Conservation (phyloP, 2,888 invertebrate genomes). For the Stegophylla sp. region DNA sequence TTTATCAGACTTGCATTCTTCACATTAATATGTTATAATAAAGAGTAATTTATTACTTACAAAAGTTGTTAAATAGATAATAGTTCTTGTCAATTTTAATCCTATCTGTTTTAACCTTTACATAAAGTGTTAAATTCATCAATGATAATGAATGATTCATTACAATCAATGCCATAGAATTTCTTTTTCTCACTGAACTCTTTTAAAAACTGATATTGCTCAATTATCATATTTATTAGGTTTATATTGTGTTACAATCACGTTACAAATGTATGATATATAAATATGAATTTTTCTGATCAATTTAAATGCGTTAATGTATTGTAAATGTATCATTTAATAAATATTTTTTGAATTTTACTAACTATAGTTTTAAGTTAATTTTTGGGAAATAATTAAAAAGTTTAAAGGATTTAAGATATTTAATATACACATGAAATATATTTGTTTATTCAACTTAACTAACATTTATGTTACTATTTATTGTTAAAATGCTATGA, state of each 20-base stretch:
- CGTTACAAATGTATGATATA: conserved; percentile 38
- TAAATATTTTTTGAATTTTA: no score
- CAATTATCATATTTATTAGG: conserved; percentile 8
- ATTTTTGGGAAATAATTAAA: no score
- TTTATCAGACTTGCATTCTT: no score
- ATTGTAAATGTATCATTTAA: background rate
- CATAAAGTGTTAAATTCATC: conserved; percentile 8
- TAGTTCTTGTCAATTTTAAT: conserved; percentile 26
- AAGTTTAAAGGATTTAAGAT: no score
- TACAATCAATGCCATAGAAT: conserved; percentile 7
- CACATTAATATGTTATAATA: no score
- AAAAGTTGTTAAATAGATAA: background rate
- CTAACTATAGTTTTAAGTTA: no score
- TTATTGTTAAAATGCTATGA: no score
- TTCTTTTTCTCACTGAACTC: conserved; percentile 8
- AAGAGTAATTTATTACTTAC: no score
- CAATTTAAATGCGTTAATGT: background rate
- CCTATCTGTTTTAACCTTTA: conserved; percentile 29
- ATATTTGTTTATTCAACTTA: no score
- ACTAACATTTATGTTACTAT: no score
- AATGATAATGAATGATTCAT: conserved; percentile 38
- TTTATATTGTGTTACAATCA: conserved; percentile 19
- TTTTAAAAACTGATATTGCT: background rate
- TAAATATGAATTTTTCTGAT: conserved; percentile 14
- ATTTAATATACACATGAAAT: no score